Percentiles rank a stretch among this genome's conserved stretches.
Evolutionary conservation across 2,113 vertebrate species (phyloP).

Genomic region (Amphiprion ocellaris): DNA sequence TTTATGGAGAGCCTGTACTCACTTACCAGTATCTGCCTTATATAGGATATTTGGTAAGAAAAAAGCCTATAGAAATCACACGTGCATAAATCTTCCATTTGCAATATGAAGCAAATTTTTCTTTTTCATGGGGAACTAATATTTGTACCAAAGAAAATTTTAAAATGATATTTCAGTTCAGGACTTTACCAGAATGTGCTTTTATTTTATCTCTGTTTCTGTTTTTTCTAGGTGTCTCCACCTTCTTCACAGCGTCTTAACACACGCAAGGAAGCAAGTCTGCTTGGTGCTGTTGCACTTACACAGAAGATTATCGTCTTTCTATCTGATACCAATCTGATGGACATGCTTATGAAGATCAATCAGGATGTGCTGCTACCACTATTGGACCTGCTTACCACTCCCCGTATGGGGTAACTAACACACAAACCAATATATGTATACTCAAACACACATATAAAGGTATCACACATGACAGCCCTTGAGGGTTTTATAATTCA

Average conservation of each 20-base stretch:
- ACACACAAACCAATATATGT: neutral
- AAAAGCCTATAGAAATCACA: neutral
- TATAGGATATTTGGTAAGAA: slow-evolving; percentile 95
- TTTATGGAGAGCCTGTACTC: slow-evolving; percentile 97
- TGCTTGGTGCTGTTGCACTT: slow-evolving; percentile 92
- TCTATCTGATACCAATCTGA: slow-evolving; percentile 95
- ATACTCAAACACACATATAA: neutral
- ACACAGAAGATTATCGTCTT: slow-evolving; percentile 96
- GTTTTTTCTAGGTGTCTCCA: slow-evolving; percentile 87
- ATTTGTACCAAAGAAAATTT: neutral
- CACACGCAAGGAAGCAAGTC: slow-evolving; percentile 96
- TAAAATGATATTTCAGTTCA: neutral
- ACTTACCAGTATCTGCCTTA: slow-evolving; percentile 99
- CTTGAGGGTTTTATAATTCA: neutral
- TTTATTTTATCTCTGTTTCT: neutral
- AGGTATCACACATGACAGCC: too few species aligned
- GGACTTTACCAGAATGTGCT: neutral
- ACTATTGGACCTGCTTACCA: slow-evolving; percentile 93
- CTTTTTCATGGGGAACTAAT: neutral
- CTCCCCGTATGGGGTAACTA: slow-evolving; percentile 87
- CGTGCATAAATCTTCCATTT: neutral
- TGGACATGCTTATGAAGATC: slow-evolving; percentile 98
- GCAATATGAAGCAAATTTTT: neutral
- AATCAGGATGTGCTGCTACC: slow-evolving; percentile 96
- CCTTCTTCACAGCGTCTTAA: slow-evolving; percentile 90